These are phyloP conservation scores for Pangasius sanitwongsei DNA, from an alignment of 2,797 vertebrate species.

Conservation along the genomic window DNA sequence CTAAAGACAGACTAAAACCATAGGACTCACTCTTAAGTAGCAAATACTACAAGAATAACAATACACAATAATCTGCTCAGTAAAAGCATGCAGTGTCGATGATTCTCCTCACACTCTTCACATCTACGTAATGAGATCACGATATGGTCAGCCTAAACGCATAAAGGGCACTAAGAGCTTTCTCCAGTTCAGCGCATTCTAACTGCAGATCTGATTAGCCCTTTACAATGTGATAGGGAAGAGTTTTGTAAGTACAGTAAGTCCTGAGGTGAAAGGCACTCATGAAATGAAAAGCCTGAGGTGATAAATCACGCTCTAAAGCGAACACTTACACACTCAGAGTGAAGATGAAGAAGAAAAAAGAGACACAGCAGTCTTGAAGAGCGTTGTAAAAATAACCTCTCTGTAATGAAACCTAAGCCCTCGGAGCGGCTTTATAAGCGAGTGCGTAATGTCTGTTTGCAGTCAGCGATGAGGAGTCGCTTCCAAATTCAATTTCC, in stretches of 20 bases:
- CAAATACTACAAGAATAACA: background rate
- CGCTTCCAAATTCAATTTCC: slow-evolving; percentile 58
- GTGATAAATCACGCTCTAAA: slow-evolving; percentile 42
- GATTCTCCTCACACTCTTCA: slow-evolving; percentile 44
- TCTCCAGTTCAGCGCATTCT: slow-evolving; percentile 10
- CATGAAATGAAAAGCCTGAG: slow-evolving; percentile 47
- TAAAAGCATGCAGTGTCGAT: slow-evolving; percentile 19
- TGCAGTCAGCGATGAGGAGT: slow-evolving; percentile 49
- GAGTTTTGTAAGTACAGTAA: slow-evolving; percentile 4
- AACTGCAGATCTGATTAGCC: slow-evolving; percentile 37
- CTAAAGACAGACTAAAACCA: background rate
- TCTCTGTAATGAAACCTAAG: slow-evolving; percentile 38
- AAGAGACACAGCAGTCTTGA: slow-evolving; percentile 31
- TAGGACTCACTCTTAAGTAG: background rate
- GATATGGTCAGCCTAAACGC: slow-evolving; percentile 6
- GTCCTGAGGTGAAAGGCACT: slow-evolving; percentile 43
- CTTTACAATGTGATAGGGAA: background rate
- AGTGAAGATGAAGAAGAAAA: slow-evolving; percentile 4
- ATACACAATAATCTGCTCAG: slow-evolving; percentile 13
- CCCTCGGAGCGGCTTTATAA: slow-evolving; percentile 37
- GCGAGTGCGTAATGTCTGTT: slow-evolving; percentile 48
- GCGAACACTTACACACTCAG: slow-evolving; percentile 10
- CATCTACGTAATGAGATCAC: slow-evolving; percentile 33
- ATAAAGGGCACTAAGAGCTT: slow-evolving; percentile 13
- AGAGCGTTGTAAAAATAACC: slow-evolving; percentile 43